These are phyloP conservation scores for Tetraodon nigroviridis DNA, from an alignment of 2,113 vertebrate species.

Conservation along the genomic window DNA sequence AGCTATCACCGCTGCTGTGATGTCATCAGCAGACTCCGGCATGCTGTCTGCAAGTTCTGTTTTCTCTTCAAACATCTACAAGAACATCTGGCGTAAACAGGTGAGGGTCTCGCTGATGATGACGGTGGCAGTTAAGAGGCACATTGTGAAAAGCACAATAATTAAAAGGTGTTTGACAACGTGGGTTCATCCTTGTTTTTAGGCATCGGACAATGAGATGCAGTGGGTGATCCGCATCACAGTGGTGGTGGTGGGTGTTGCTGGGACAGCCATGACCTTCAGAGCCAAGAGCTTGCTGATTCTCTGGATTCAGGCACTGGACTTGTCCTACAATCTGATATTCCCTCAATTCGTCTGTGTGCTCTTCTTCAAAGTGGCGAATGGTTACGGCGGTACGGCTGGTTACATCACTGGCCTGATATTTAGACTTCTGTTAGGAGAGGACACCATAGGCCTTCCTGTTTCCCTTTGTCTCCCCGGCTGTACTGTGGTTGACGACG, in stretches of 20 bases:
- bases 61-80: conserved; percentile 55
- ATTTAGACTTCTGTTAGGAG: conserved; percentile 72
- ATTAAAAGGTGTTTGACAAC: too few species aligned
- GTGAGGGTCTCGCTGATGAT: conserved; percentile 11
- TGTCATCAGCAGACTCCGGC: conserved; percentile 65
- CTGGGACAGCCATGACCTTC: conserved; percentile 65
- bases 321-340: conserved; percentile 72
- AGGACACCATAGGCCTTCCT: conserved; percentile 65
- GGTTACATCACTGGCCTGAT: conserved; percentile 64
- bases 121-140: neutral
- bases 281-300: conserved; percentile 66
- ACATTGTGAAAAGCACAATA: too few species aligned
- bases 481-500: conserved; percentile 27
- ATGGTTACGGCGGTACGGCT: conserved; percentile 66
- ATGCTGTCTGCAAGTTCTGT: conserved; percentile 60
- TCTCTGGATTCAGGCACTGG: conserved; percentile 75
- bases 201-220: conserved; percentile 75
- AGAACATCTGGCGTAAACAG: conserved; percentile 48
- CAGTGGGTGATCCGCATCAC: conserved; percentile 72
- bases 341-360: conserved; percentile 76
- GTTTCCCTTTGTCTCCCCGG: conserved; percentile 62
- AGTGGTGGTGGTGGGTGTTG: conserved; percentile 66
- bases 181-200: neutral
- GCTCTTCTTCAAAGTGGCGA: conserved; percentile 62
- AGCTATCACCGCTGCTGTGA: conserved; percentile 61